Base-by-base conservation (phyloP, 1,140 invertebrate genomes). In the Drosophila santomea region DNA sequence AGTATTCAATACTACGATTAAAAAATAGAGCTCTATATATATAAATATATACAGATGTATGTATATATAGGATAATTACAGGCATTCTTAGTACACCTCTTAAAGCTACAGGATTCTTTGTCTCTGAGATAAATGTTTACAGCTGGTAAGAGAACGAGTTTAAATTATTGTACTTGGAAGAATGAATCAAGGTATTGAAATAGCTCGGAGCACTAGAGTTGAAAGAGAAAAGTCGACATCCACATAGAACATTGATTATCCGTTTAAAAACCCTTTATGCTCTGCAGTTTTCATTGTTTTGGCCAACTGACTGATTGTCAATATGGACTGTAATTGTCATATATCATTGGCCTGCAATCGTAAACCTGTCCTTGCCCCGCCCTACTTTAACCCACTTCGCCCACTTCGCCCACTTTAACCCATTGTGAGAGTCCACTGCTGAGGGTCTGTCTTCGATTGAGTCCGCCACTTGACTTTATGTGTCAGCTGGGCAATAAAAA, bases 401-500 rank as follows among this genome's bases (percentile, higher is more conserved):
- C 43, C 55, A 39, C 20, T 5, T 48, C 48, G 6, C 45, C 28
- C 48, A 43, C 20, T 54, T 57, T 43, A 39, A 36, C 61, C 41
- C 50, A n/a, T 55, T 38, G 7, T 41, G 35, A 17, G 23, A 14
- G 23, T 36, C 1, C 23, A 41, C 4, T 41, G 32, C 12, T 20
- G 32, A 25, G 38, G 47, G 45, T 32, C 39, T 66, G 28, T 39
- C 43, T 51, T 58, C 61, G 44, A 66, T 58, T 64, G 69, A 52
- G 60, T 54, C 44, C 48, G 15, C 36, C 63, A 55, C 74, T 56
- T 56, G 51, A 47, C 50, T 77, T 77, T 77, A 77, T 77, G 74
- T 77, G 74, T 77, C 74, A 77, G 74, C 25, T 56, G 74, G 74
- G 44, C 63, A 69, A 77, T 77, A 77, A 77, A 77, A 76, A 76